Evolutionary conservation across 2,797 vertebrate genomes (phyloP).

Genomic region (Chromobotia macracanthus): DNA sequence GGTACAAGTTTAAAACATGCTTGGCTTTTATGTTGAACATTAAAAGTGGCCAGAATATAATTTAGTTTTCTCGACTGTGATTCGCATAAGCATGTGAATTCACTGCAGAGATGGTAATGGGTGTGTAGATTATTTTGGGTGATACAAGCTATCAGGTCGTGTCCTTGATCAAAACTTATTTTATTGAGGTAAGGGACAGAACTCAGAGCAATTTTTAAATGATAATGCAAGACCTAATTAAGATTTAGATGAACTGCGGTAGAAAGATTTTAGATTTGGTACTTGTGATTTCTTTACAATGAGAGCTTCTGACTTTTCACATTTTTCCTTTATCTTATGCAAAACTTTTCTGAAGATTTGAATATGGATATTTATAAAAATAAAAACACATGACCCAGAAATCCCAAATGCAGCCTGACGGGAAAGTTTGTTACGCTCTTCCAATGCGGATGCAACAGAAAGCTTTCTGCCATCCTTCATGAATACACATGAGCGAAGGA

Average conservation of each 20-base stretch:
- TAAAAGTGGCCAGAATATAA: slow-evolving; percentile 1
- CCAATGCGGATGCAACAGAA: slow-evolving; percentile 10
- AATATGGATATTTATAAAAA: slow-evolving; percentile 17
- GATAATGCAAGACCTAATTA: slow-evolving; percentile 58
- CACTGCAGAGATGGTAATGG: slow-evolving; percentile 27
- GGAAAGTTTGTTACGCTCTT: not conserved
- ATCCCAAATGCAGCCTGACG: not conserved
- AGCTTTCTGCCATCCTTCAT: not conserved
- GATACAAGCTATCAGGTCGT: slow-evolving; percentile 45
- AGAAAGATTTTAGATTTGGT: slow-evolving; percentile 47
- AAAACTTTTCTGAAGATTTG: slow-evolving; percentile 11
- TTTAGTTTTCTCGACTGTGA: slow-evolving; percentile 9
- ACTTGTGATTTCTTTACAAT: slow-evolving; percentile 25
- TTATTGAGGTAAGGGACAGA: slow-evolving; percentile 51
- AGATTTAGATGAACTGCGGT: slow-evolving; percentile 54
- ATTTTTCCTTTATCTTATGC: slow-evolving; percentile 15
- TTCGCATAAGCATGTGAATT: slow-evolving; percentile 27
- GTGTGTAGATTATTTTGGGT: slow-evolving; percentile 39
- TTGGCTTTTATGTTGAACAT: slow-evolving; percentile 19
- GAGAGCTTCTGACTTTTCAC: slow-evolving; percentile 23
- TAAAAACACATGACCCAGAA: not conserved
- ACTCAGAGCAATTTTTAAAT: slow-evolving; percentile 51
- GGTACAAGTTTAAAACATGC: not conserved
- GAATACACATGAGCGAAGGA: slow-evolving; percentile 9
- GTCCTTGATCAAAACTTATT: slow-evolving; percentile 54